phyloP scores from a whole-genome alignment of 2,888 invertebrate genomes.

The Anodontia alba region DNA sequence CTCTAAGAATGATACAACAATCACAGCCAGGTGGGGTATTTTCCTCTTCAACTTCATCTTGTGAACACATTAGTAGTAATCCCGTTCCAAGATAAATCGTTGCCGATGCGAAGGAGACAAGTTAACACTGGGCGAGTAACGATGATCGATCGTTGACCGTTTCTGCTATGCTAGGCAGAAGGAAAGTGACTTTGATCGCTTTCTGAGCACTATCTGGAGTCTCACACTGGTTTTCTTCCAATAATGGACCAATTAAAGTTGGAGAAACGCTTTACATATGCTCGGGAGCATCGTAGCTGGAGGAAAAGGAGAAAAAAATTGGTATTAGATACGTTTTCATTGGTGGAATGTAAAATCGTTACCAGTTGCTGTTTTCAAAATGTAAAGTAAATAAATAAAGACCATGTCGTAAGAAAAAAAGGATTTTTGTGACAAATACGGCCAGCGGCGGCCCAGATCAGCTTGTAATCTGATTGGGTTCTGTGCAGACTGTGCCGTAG shows the following conservation, averaged over 20 bases:
- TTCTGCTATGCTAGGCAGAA: neutral
- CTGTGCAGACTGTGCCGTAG: too few species aligned
- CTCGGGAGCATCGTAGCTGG: neutral
- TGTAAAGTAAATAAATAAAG: too few species aligned
- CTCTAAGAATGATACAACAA: neutral
- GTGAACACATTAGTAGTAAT: too few species aligned
- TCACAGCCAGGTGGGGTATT: neutral
- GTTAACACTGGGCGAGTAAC: neutral
- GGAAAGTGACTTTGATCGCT: slow-evolving; percentile 6
- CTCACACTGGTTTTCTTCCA: neutral
- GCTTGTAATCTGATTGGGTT: too few species aligned
- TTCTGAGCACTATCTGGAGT: neutral
- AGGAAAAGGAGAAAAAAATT: neutral
- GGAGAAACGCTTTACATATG: neutral
- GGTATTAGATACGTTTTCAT: neutral
- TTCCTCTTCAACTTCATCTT: too few species aligned
- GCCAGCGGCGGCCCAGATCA: too few species aligned
- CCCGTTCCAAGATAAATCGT: neutral
- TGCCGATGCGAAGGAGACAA: neutral
- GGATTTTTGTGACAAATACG: too few species aligned
- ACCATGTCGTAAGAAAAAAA: too few species aligned
- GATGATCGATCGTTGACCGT: slow-evolving; percentile 14
- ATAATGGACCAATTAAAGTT: slow-evolving; percentile 12
- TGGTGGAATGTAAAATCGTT: neutral
- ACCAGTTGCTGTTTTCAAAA: neutral